A percentile compares a stretch with the other conserved stretches of the same genome.
Conservation (phyloP, 1,140 invertebrate genomes). For the Drosophila nebulosa region DNA sequence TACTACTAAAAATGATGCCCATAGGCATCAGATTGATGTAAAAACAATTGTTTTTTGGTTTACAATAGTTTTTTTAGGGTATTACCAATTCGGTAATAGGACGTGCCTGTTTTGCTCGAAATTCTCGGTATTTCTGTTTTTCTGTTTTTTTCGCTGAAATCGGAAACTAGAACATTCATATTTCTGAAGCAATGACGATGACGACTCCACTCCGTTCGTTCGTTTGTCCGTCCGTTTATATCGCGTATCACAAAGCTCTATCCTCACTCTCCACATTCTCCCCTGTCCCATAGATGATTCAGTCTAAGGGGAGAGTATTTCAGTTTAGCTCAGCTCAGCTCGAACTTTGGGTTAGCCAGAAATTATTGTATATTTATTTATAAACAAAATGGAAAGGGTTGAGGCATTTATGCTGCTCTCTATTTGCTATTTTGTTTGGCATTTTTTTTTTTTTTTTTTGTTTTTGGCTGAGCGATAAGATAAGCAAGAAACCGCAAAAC, state of each 20-base stretch:
- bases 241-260: neutral
- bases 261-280: neutral
- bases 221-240: neutral
- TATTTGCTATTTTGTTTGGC: neutral
- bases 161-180: neutral
- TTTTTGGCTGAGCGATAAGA: slow-evolving; percentile 6
- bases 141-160: neutral
- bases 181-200: neutral
- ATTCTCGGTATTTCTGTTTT: neutral
- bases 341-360: neutral
- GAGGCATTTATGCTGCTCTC: neutral
- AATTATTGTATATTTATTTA: slow-evolving; percentile 53
- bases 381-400: slow-evolving; percentile 42
- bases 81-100: too few relatives aligned
- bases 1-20: too few relatives aligned
- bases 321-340: neutral
- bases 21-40: too few relatives aligned
- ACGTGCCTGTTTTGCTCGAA: neutral
- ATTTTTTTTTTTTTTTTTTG: neutral
- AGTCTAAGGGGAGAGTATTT: neutral
- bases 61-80: too few relatives aligned
- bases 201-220: neutral
- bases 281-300: neutral
- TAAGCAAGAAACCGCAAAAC: neutral
- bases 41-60: too few relatives aligned